Evolutionary conservation across 2,888 invertebrate species (phyloP).

Genomic region (Oscheius sp.): DNA sequence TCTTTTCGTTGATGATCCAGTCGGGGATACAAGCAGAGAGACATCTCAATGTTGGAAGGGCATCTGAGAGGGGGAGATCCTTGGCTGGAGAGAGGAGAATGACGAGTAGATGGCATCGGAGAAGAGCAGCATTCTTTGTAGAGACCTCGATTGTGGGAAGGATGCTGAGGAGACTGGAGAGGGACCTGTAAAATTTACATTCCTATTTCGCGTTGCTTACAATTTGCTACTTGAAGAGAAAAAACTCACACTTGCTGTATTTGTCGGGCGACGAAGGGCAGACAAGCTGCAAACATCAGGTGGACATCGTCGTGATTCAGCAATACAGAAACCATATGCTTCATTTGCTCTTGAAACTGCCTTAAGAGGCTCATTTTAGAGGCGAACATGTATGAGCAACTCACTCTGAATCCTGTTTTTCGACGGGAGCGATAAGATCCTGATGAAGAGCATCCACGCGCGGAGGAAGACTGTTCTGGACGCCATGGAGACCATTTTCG

Average conservation of each 20-base stretch:
- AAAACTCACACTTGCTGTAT: not conserved
- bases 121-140: not conserved
- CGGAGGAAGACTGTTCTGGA: not conserved
- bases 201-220: no score
- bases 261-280: not conserved
- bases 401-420: not conserved
- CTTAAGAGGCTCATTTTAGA: no score
- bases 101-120: not conserved
- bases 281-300: constrained; percentile 9
- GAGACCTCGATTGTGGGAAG: not conserved
- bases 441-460: not conserved
- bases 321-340: not conserved
- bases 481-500: not conserved
- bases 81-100: constrained; percentile 3
- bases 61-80: not conserved
- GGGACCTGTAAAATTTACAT: no score
- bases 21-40: not conserved
- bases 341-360: not conserved
- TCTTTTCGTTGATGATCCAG: constrained; percentile 13
- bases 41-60: no score
- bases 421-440: not conserved
- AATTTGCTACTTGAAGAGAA: no score
- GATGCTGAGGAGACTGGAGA: no score
- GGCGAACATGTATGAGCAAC: not conserved
- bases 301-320: not conserved